These are phyloP conservation scores for Mantis religiosa DNA, from an alignment of 2,888 invertebrate genomes.

Conservation along the genomic window DNA sequence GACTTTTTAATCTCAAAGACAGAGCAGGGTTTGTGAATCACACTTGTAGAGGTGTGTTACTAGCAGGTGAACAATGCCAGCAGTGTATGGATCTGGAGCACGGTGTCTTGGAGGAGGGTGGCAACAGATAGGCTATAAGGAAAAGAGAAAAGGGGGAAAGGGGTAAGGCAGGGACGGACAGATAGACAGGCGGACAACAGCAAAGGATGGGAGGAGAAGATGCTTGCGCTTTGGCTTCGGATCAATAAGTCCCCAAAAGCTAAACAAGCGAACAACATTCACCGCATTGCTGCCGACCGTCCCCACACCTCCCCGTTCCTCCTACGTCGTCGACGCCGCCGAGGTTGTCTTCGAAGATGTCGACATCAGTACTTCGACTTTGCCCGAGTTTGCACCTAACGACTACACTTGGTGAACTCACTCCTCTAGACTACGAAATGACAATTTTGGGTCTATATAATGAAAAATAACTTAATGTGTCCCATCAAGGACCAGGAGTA, in stretches of 20 bases:
- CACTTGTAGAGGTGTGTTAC: not conserved
- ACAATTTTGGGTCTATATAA: not conserved
- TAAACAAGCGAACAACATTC: constrained; percentile 31
- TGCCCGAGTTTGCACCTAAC: not conserved
- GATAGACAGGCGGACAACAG: not conserved
- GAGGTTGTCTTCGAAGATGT: not conserved
- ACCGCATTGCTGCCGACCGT: constrained; percentile 28
- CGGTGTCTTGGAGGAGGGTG: constrained; percentile 3
- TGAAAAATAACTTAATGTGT: too few relatives aligned
- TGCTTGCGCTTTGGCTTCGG: constrained; percentile 23
- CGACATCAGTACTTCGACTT: not conserved
- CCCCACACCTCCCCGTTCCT: not conserved
- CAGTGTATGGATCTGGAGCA: not conserved
- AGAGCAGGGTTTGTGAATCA: not conserved
- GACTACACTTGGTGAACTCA: not conserved
- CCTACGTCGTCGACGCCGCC: not conserved
- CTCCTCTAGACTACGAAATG: not conserved
- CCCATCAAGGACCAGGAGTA: too few relatives aligned
- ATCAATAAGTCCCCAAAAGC: constrained; percentile 32
- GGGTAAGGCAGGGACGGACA: not conserved
- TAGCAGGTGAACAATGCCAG: not conserved
- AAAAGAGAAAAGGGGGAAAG: not conserved
- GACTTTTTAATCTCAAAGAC: not conserved
- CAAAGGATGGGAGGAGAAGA: constrained; percentile 18
- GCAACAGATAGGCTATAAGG: constrained; percentile 2